These are phyloP conservation scores for Apamea crenata DNA, from an alignment of 2,888 invertebrate genomes.

Conservation along the genomic window DNA sequence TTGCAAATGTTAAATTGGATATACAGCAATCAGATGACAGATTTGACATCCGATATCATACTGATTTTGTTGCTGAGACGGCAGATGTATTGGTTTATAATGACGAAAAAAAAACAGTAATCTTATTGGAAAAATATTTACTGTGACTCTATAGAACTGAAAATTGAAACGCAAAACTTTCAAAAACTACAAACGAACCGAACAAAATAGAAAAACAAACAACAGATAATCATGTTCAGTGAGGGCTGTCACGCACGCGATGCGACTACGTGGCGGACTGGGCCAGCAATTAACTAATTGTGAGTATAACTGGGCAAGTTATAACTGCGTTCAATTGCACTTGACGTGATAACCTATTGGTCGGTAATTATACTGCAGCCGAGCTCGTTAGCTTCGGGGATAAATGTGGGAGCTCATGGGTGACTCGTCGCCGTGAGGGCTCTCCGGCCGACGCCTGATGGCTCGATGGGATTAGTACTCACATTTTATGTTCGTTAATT, in stretches of 20 bases:
- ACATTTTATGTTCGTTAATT: constrained; percentile 64
- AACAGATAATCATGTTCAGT: constrained; percentile 50
- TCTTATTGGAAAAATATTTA: neutral
- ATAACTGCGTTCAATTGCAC: constrained; percentile 65
- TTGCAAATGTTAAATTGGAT: constrained; percentile 15
- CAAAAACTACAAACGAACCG: constrained; percentile 39
- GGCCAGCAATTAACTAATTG: constrained; percentile 75
- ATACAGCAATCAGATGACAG: neutral
- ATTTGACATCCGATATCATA: neutral
- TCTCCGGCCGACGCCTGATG: constrained; percentile 57
- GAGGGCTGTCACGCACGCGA: constrained; percentile 56
- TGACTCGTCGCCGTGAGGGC: constrained; percentile 61
- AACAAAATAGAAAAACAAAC: constrained; percentile 40
- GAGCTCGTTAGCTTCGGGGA: constrained; percentile 59
- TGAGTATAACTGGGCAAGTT: constrained; percentile 69
- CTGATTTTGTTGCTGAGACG: neutral
- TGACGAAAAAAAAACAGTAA: neutral
- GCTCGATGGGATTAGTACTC: constrained; percentile 62
- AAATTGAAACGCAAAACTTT: constrained; percentile 16
- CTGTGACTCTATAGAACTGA: neutral
- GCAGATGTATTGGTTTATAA: neutral
- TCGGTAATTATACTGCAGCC: constrained; percentile 62
- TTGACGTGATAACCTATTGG: constrained; percentile 66
- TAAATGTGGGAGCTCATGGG: constrained; percentile 62
- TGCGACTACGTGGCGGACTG: constrained; percentile 18